Percentiles rank a stretch among this genome's conserved stretches.
These are phyloP conservation scores for Micoletzkya japonica DNA, from an alignment of 2,888 invertebrate genomes.

Conservation along the genomic window DNA sequence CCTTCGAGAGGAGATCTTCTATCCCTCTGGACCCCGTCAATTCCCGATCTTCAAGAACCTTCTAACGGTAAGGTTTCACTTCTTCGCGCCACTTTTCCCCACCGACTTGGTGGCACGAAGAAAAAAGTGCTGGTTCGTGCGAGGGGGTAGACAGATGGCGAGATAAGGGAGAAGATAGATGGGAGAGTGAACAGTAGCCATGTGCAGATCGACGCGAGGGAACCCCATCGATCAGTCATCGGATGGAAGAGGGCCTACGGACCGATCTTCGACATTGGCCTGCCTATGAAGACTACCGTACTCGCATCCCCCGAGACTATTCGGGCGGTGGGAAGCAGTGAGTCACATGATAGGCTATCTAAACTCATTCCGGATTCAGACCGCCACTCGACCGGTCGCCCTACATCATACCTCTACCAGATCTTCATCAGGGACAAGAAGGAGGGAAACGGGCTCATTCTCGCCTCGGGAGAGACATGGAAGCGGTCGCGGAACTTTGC, in stretches of 20 bases:
- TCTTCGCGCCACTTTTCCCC: too few relatives aligned
- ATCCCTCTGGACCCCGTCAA: too few relatives aligned
- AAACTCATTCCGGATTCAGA: not conserved
- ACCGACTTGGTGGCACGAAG: too few relatives aligned
- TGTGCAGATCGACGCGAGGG: not conserved
- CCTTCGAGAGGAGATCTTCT: too few relatives aligned
- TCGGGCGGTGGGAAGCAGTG: not conserved
- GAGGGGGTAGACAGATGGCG: too few relatives aligned
- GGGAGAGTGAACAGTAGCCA: too few relatives aligned
- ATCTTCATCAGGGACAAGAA: not conserved
- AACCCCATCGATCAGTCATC: constrained; percentile 3
- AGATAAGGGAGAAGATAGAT: too few relatives aligned
- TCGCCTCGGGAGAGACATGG: not conserved
- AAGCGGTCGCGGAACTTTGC: not conserved
- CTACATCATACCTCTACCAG: constrained; percentile 12
- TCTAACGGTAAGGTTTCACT: too few relatives aligned
- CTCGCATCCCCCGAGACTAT: not conserved
- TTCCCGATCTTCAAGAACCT: too few relatives aligned
- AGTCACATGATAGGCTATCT: not conserved
- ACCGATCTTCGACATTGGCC: not conserved
- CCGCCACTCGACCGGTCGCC: not conserved
- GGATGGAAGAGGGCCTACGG: constrained; percentile 9
- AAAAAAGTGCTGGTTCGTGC: too few relatives aligned
- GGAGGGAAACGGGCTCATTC: constrained; percentile 19
- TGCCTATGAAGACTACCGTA: constrained; percentile 2